phyloP scores from a whole-genome alignment of 2,113 vertebrate genomes.

The Xiphorhynchus elegans region DNA sequence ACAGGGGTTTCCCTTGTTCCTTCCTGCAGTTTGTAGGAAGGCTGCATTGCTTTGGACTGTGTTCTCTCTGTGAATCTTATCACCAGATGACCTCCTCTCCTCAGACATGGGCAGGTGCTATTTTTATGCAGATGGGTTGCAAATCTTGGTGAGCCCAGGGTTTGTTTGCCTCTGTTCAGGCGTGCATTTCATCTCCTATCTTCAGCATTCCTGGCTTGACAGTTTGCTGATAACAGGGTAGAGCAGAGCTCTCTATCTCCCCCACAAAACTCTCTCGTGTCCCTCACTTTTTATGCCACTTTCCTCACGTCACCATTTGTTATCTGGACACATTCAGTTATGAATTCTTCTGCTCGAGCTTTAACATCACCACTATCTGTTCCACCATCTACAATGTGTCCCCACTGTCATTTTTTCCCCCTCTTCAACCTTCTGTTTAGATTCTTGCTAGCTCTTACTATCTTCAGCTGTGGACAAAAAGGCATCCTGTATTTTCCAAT shows the following conservation, averaged over 20 bases:
- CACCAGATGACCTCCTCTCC: not conserved
- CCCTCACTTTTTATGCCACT: not conserved
- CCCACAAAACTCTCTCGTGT: not conserved
- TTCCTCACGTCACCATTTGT: not conserved
- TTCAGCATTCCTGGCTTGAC: slow-evolving; percentile 5
- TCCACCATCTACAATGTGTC: not conserved
- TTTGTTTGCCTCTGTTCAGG: slow-evolving; percentile 2
- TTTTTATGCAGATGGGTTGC: slow-evolving; percentile 23
- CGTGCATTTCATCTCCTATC: not conserved
- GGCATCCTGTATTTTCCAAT: not conserved
- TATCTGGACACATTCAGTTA: not conserved
- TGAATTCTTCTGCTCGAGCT: not conserved
- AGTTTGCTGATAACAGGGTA: slow-evolving; percentile 37
- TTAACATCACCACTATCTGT: not conserved
- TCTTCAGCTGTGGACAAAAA: not conserved
- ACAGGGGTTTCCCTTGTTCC: not conserved
- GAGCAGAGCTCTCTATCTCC: not conserved
- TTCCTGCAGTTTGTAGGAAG: not conserved
- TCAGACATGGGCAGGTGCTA: not conserved
- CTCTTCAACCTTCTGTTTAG: not conserved
- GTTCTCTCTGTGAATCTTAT: not conserved
- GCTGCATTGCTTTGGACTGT: not conserved
- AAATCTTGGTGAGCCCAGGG: not conserved
- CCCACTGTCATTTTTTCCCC: not conserved
- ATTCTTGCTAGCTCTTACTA: not conserved